A percentile compares a stretch with the other conserved stretches of the same genome.
Evolutionary conservation across 2,113 vertebrate species (phyloP).

Genomic region (Siphamia tubifer): DNA sequence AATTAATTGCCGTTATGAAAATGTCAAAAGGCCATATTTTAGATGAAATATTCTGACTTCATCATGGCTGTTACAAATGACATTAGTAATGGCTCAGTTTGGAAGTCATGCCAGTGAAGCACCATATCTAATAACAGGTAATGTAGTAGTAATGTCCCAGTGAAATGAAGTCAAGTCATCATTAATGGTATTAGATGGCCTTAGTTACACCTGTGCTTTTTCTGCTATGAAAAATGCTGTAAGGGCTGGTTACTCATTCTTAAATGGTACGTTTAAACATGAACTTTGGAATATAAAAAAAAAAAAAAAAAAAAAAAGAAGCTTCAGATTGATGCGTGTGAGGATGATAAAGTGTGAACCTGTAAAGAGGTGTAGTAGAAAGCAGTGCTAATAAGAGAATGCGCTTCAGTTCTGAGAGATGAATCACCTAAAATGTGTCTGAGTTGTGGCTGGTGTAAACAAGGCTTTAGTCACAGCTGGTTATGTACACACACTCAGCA

Average conservation of each 20-base stretch:
- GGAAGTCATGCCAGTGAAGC: not conserved
- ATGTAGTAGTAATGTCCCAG: not conserved
- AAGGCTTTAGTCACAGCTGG: constrained; percentile 30
- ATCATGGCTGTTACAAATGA: not conserved
- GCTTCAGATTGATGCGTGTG: not conserved
- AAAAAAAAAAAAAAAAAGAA: constrained; percentile 11
- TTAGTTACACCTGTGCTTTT: not conserved
- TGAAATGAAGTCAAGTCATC: constrained; percentile 7
- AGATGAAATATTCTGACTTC: not conserved
- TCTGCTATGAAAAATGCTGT: not conserved
- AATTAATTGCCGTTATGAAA: not conserved
- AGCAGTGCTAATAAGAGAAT: not conserved
- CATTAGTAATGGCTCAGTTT: not conserved
- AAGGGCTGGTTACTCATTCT: not conserved
- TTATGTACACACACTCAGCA: not conserved
- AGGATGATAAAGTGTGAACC: not conserved
- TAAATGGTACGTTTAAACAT: not conserved
- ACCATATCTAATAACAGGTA: not conserved
- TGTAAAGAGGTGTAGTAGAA: not conserved
- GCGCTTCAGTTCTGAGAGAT: not conserved
- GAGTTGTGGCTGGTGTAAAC: constrained; percentile 27
- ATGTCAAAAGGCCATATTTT: not conserved
- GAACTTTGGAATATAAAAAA: not conserved
- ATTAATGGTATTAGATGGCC: constrained; percentile 18
- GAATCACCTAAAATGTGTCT: constrained; percentile 22